Evolutionary conservation across 53 echinoderm and acorn worm genomes (phyloP).

Genomic region (Henricia sp.): DNA sequence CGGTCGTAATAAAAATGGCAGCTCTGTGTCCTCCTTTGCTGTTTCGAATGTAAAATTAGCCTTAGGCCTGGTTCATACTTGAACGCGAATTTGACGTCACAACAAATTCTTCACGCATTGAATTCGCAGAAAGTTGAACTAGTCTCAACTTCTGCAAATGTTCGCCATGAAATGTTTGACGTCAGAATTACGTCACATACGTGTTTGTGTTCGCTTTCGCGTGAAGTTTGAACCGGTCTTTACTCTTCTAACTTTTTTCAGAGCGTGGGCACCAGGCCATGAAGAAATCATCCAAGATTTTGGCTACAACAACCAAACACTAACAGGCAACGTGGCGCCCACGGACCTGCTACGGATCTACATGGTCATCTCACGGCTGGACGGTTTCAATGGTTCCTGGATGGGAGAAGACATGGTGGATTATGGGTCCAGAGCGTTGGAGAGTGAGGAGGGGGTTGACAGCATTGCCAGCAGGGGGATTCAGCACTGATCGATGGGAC

Average conservation of each 20-base stretch:
- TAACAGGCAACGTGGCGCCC: slow-evolving; percentile 77
- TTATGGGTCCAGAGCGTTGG: slow-evolving; percentile 35
- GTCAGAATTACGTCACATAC: too few relatives aligned
- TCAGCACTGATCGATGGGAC: slow-evolving; percentile 14
- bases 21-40: too few relatives aligned
- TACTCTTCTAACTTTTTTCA: too few relatives aligned
- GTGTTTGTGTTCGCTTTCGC: too few relatives aligned
- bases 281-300: slow-evolving; percentile 72
- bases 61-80: too few relatives aligned
- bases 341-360: slow-evolving; percentile 75
- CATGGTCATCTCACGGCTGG: slow-evolving; percentile 71
- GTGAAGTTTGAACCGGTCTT: too few relatives aligned
- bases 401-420: slow-evolving; percentile 86
- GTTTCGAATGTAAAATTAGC: neutral
- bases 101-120: too few relatives aligned
- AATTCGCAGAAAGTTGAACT: too few relatives aligned
- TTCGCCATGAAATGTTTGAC: too few relatives aligned
- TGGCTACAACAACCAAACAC: slow-evolving; percentile 64
- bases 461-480: slow-evolving; percentile 19
- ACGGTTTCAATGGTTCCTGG: slow-evolving; percentile 90
- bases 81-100: too few relatives aligned
- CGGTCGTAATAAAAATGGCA: too few relatives aligned
- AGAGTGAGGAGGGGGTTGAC: slow-evolving; percentile 5
- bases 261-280: slow-evolving; percentile 88
- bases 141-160: too few relatives aligned